These are phyloP conservation scores for Dermochelys coriacea DNA, from an alignment of 2,797 vertebrate genomes.

Conservation along the genomic window DNA sequence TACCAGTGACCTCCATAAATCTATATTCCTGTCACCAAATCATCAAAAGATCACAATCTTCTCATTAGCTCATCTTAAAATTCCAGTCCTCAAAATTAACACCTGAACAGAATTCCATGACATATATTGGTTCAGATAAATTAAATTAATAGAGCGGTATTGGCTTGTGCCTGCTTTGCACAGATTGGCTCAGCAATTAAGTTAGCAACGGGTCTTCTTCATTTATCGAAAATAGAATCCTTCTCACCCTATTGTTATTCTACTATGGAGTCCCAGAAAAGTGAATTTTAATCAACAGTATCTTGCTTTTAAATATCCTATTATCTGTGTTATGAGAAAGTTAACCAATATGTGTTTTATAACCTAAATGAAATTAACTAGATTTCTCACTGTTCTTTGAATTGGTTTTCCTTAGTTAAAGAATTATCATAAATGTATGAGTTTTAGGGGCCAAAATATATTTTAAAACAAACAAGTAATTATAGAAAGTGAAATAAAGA, in stretches of 20 bases:
- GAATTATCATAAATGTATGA: background rate
- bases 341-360: background rate
- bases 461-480: background rate
- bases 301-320: background rate
- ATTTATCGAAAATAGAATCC: background rate
- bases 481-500: background rate
- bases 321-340: background rate
- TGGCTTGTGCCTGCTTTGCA: background rate
- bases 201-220: background rate
- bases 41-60: background rate
- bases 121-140: background rate
- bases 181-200: constrained; percentile 16
- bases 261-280: background rate
- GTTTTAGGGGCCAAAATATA: background rate
- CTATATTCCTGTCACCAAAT: background rate
- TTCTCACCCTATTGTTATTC: background rate
- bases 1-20: constrained; percentile 46
- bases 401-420: background rate
- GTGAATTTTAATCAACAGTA: background rate
- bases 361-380: background rate
- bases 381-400: background rate
- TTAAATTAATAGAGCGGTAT: background rate
- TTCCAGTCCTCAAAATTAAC: constrained; percentile 35
- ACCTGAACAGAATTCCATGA: constrained; percentile 7
- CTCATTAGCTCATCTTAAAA: constrained; percentile 48